Evolutionary conservation across 2,888 invertebrate genomes (phyloP), one percentile per base, ranked within the genome.

Genomic region (Drosophila maculinotata): DNA sequence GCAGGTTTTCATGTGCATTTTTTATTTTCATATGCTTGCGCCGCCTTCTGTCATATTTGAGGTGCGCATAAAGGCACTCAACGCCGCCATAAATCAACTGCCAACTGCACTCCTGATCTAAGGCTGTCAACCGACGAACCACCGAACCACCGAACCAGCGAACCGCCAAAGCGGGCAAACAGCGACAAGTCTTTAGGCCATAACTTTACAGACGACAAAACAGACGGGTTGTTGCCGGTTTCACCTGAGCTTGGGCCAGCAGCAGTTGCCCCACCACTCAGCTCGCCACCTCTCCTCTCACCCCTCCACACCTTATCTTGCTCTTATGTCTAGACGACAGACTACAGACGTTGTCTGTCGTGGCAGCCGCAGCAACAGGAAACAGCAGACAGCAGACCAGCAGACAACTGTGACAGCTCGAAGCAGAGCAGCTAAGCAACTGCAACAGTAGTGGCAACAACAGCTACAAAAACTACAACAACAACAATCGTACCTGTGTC

Each of bases 41-140:
- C 77, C 84, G 65, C 87, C 84, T 78, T 80, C 81, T 81, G 81
- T 81, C 81, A 81, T 84, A 81, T 81, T 81, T 84, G 81, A 82
- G 81, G 78, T 82, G 82, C 79, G 74, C 82, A 87, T 76, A 82
- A 82, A 87, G 87, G 87, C 83, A 83, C 86, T 87, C 87, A 83
- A 87, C 79, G 86, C 85, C 82, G 85, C 83, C 83, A 84, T 84
- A 84, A 84, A 84, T 85, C 87, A 86, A 83, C 87, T 72, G 87
- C 78, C 72, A 72, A 72, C 76, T 76, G 76, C 66, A 45, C 65
- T 65, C 76, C 70, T 85, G 87, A 84, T 81, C 83, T 81, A 83
- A 84, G 76, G 85, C 82, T 87, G 79, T 87, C 85, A 73, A 67
- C 60, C 65, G 58, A 17, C 45, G 47, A 35, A 23, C 41, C 31